Conservation (phyloP, 2,888 invertebrate species). For the Agrotis clavis region DNA sequence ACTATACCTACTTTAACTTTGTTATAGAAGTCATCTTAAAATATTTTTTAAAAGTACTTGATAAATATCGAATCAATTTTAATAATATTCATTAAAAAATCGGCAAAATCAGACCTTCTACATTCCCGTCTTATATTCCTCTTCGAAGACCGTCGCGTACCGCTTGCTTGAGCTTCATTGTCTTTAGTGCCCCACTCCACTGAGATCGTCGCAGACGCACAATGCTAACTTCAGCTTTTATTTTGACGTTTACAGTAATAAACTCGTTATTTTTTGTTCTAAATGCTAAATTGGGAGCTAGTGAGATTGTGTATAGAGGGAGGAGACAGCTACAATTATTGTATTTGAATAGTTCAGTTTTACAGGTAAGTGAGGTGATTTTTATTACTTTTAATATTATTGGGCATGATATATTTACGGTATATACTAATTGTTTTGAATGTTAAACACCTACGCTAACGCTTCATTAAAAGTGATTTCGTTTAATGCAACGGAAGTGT, state of each 20-base stretch:
- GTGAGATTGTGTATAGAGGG: slow-evolving; percentile 17
- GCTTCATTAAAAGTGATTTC: no score
- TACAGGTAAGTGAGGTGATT: slow-evolving; percentile 34
- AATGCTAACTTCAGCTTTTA: slow-evolving; percentile 39
- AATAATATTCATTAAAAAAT: no score
- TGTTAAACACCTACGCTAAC: no score
- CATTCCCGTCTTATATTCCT: no score
- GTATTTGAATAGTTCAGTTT: slow-evolving; percentile 37
- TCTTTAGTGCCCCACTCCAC: slow-evolving; percentile 23
- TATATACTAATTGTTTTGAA: no score
- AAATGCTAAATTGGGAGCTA: slow-evolving; percentile 3
- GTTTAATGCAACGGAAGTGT: no score
- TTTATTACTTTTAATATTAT: not conserved
- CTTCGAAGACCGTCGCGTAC: slow-evolving; percentile 13
- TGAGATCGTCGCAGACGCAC: slow-evolving; percentile 31
- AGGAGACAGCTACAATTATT: slow-evolving; percentile 37
- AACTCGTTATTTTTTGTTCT: not conserved
- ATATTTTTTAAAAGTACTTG: no score
- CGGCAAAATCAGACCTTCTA: not conserved
- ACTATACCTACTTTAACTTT: no score
- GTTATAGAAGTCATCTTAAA: no score
- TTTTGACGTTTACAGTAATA: slow-evolving; percentile 26
- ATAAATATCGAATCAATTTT: no score
- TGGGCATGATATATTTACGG: no score
- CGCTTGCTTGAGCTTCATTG: slow-evolving; percentile 24